phyloP scores from a whole-genome alignment of 2,888 invertebrate genomes.

The Fissipunctia ypsillon region DNA sequence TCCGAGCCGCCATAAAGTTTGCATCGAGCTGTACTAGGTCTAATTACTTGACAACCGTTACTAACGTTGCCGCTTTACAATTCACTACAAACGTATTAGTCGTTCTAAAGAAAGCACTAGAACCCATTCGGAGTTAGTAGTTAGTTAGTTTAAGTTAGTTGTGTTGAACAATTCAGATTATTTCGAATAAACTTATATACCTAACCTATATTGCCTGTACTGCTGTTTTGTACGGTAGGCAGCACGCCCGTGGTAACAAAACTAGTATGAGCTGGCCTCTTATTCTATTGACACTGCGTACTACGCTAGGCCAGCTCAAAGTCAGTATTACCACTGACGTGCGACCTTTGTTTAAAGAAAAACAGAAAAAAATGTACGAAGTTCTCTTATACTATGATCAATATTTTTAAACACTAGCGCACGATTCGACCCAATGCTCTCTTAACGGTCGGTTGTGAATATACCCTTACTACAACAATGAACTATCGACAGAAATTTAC shows the following conservation, averaged over 20 bases:
- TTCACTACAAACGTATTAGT: neutral
- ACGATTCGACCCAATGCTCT: neutral
- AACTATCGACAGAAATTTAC: neutral
- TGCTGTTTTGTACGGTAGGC: neutral
- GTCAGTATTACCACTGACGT: neutral
- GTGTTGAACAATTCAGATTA: neutral
- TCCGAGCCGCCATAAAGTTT: no score
- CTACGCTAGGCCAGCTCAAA: neutral
- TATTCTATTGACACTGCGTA: neutral
- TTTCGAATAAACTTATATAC: neutral
- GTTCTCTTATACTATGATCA: neutral
- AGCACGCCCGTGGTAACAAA: neutral
- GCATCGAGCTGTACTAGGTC: no score
- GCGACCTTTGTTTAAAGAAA: neutral
- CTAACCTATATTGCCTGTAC: neutral
- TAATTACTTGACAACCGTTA: slow-evolving; percentile 4
- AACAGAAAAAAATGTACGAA: neutral
- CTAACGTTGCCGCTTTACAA: neutral
- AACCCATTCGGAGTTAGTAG: neutral
- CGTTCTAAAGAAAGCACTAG: neutral
- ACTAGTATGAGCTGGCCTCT: neutral
- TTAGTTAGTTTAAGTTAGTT: neutral
- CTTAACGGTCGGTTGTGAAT: slow-evolving; percentile 12
- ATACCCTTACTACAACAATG: neutral
- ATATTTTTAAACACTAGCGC: neutral